Evolutionary conservation across 2,888 invertebrate genomes (phyloP).

Genomic region (Choreutis nemorana): DNA sequence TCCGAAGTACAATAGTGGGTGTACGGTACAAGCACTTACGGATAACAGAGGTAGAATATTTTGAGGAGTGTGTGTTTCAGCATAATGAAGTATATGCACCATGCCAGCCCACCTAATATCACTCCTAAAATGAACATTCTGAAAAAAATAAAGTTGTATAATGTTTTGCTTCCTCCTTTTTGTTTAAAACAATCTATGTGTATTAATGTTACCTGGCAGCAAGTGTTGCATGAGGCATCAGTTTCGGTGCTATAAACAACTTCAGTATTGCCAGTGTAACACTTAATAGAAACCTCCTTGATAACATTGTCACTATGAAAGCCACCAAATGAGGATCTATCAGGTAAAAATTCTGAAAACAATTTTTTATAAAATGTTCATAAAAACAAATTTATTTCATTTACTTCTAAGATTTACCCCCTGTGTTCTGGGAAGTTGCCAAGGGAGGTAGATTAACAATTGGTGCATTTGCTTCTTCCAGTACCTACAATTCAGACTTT

Average conservation of each 20-base stretch:
- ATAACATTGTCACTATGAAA: constrained; percentile 83
- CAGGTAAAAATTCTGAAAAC: constrained; percentile 90
- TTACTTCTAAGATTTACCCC: too few species aligned
- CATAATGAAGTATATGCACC: constrained; percentile 77
- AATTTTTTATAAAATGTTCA: neutral
- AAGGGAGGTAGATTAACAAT: too few species aligned
- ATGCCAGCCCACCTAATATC: constrained; percentile 67
- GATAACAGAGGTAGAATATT: constrained; percentile 86
- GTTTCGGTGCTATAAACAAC: constrained; percentile 45
- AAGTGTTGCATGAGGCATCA: constrained; percentile 36
- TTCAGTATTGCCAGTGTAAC: constrained; percentile 60
- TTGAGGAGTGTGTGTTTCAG: constrained; percentile 79
- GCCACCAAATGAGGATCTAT: constrained; percentile 89
- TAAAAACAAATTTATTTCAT: neutral
- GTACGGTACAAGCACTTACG: constrained; percentile 77
- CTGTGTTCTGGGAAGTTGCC: too few species aligned
- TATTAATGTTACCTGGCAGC: constrained; percentile 26
- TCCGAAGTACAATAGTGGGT: too few species aligned
- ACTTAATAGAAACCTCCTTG: constrained; percentile 79
- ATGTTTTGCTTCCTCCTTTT: constrained; percentile 14
- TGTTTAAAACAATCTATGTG: neutral
- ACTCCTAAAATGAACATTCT: constrained; percentile 71
- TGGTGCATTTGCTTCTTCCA: too few species aligned
- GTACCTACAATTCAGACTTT: too few species aligned
- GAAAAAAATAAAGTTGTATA: constrained; percentile 22